Evolutionary conservation across 2,888 invertebrate species (phyloP).

Genomic region (Phytoseiulus persimilis): DNA sequence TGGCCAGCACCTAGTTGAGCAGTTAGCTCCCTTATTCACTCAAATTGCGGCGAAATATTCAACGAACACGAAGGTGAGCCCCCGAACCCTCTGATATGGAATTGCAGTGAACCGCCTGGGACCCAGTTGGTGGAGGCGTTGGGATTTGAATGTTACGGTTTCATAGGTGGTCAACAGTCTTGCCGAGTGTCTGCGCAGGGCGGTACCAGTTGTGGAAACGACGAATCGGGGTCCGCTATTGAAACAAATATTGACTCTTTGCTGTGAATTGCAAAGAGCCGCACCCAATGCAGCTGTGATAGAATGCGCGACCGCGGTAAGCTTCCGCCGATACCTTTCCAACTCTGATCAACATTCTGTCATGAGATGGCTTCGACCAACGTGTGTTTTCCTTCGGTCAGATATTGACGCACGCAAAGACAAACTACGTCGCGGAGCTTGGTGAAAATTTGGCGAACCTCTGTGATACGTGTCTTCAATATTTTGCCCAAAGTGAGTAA

Average conservation of each 20-base stretch:
- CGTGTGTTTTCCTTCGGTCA: too few species aligned
- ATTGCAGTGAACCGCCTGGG: too few species aligned
- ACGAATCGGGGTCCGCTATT: background rate
- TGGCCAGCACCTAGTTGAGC: conserved; percentile 25
- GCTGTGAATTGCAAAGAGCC: background rate
- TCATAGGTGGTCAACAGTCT: background rate
- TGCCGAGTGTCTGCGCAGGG: conserved; percentile 21
- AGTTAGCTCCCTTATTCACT: background rate
- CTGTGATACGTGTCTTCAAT: conserved; percentile 24
- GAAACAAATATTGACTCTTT: background rate
- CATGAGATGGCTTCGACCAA: too few species aligned
- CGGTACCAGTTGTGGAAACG: conserved; percentile 8
- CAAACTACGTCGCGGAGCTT: background rate
- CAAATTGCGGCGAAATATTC: conserved; percentile 32
- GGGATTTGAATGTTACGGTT: background rate
- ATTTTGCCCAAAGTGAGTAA: conserved; percentile 8
- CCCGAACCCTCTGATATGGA: background rate
- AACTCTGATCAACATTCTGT: too few species aligned
- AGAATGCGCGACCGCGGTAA: background rate
- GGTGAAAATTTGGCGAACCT: background rate
- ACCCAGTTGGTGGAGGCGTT: too few species aligned
- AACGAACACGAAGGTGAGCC: background rate
- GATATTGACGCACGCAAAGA: conserved; percentile 19
- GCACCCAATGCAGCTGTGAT: conserved; percentile 21
- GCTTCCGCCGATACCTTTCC: too few species aligned